Conservation (phyloP, 2,113 vertebrate genomes). For the Macrotus californicus region DNA sequence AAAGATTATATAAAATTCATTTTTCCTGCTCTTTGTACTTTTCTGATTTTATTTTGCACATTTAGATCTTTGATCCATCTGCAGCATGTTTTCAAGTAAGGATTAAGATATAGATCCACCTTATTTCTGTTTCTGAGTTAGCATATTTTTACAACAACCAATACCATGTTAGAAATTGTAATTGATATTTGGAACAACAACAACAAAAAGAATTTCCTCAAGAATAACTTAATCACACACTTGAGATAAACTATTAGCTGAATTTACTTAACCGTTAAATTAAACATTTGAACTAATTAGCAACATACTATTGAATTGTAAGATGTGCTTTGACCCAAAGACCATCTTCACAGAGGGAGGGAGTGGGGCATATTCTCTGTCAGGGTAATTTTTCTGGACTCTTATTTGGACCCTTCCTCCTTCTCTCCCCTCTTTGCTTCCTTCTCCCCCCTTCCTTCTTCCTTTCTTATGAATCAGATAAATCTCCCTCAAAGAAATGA, state of each 20-base stretch:
- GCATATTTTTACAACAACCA: constrained; percentile 38
- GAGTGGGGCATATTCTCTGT: not conserved
- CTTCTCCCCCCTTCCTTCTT: not conserved
- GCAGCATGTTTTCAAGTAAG: not conserved
- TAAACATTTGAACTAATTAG: constrained; percentile 73
- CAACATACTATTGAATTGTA: constrained; percentile 39
- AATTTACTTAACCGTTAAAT: constrained; percentile 72
- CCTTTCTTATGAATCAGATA: not conserved
- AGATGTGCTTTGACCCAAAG: constrained; percentile 43
- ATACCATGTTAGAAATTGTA: constrained; percentile 58
- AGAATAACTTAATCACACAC: constrained; percentile 72
- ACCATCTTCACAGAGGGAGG: constrained; percentile 17
- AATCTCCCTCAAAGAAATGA: not conserved
- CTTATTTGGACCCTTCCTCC: not conserved
- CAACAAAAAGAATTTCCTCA: constrained; percentile 45
- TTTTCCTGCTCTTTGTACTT: not conserved
- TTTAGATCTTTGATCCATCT: not conserved
- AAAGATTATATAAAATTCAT: not conserved
- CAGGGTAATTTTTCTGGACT: constrained; percentile 11
- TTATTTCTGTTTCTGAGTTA: constrained; percentile 8
- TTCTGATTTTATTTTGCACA: not conserved
- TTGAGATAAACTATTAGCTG: constrained; percentile 72
- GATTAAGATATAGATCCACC: not conserved
- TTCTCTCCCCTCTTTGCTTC: too few species aligned
- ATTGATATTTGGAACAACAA: constrained; percentile 59